Base-by-base conservation (phyloP, 2,797 vertebrate species). In the Danionella dracula region DNA sequence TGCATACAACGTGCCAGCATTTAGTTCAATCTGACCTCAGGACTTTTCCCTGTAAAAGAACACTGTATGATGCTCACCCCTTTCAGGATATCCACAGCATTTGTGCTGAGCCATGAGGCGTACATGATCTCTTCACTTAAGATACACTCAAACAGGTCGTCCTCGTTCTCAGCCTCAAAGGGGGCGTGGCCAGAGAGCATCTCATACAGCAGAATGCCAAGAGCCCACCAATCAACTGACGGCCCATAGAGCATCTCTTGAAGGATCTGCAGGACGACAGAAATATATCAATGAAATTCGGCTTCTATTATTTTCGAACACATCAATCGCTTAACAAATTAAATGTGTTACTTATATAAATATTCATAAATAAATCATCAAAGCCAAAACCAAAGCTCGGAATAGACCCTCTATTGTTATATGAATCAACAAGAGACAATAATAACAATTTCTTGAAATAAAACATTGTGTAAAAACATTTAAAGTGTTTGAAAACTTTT, bases 161-260 rank as follows among this genome's bases (percentile, higher is more conserved):
- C 96, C 79, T 99, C 96, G 0, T 99, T 99, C 84, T 98, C 96
- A 0, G 96, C 96, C 82, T 98, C 96, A 0, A 98, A 98, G 45
- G 96, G 95, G 0, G 96, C 95, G 0, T 98, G 96, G 53, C 96
- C 96, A 0, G 93, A 97, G 1, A 99, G 88, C 96, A 99, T 98
- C 87, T 99, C 96, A 0, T 95, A 99, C 4, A 99, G 89, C 19
- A 99, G 83, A 76, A 99, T 95, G 0, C 96, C 96, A 51, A 98
- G 96, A 0, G 96, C 96, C 96, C 96, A 99, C 96, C 96, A 99
- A 76, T 99, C 96, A 5, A 99, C 96, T 0, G 95, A 94, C 0
- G 95, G 90, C 17, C 95, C 96, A 0, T 99, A 98, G 12, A 93
- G 86, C 93, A 97, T 92, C 83, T 99, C 96, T 81, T 97, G 93